Percentiles rank a stretch among this genome's conserved stretches.
Evolutionary conservation across 2,888 invertebrate species (phyloP).

Genomic region (Eupsilia transversa): DNA sequence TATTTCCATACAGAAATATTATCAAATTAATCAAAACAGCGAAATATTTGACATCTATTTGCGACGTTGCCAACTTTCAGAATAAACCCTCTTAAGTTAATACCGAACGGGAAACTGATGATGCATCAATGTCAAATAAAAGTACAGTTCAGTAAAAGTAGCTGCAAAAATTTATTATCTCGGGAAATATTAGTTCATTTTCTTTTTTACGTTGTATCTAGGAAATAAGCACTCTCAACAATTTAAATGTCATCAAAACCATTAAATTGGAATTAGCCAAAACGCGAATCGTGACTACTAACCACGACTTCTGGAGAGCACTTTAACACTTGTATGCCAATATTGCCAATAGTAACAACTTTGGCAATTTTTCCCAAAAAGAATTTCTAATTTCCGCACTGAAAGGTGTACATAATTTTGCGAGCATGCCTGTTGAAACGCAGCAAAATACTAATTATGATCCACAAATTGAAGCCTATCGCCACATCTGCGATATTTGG

Average conservation of each 20-base stretch:
- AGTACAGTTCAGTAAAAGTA: slow-evolving; percentile 41
- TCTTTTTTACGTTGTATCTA: slow-evolving; percentile 7
- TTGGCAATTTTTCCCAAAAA: slow-evolving; percentile 12
- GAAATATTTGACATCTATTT: too few relatives aligned
- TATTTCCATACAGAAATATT: too few relatives aligned
- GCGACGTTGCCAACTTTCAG: too few relatives aligned
- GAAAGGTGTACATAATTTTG: slow-evolving; percentile 54
- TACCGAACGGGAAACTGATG: slow-evolving; percentile 45
- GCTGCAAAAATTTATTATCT: slow-evolving; percentile 17
- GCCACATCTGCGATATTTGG: slow-evolving; percentile 48
- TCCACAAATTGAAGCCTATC: slow-evolving; percentile 58
- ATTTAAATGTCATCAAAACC: slow-evolving; percentile 18
- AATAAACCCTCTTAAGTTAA: too few relatives aligned
- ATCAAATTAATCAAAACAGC: too few relatives aligned
- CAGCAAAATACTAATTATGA: slow-evolving; percentile 53
- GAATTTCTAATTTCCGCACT: slow-evolving; percentile 36
- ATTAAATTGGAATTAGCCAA: slow-evolving; percentile 15
- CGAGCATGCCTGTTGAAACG: slow-evolving; percentile 37
- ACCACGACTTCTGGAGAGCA: slow-evolving; percentile 47
- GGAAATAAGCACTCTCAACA: slow-evolving; percentile 17
- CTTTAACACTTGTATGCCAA: slow-evolving; percentile 24
- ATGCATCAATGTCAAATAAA: slow-evolving; percentile 64
- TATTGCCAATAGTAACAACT: slow-evolving; percentile 21
- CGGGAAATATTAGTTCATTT: slow-evolving; percentile 1
- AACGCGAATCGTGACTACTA: slow-evolving; percentile 46